phyloP scores from a whole-genome alignment of 1,140 invertebrate species.

The Hesperophylax magnus region DNA sequence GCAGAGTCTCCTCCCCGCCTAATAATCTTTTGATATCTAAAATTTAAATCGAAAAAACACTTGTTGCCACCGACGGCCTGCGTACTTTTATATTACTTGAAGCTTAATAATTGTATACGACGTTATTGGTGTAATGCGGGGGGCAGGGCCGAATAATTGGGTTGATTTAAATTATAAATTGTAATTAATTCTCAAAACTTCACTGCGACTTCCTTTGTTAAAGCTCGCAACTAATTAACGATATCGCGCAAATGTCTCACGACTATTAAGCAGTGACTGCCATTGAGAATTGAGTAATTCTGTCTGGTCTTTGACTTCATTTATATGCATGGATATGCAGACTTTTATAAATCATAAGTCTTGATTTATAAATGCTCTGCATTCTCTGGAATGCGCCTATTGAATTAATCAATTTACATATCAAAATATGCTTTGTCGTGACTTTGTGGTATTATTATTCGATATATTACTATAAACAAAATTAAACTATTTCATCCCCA shows the following conservation, averaged over 20 bases:
- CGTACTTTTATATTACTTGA: conserved; percentile 16
- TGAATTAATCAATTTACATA: no score
- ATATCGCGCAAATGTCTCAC: neutral
- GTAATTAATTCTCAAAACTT: conserved; percentile 47
- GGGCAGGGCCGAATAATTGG: conserved; percentile 44
- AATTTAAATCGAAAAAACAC: conserved; percentile 52
- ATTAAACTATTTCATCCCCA: no score
- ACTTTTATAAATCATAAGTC: no score
- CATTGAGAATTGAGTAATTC: no score
- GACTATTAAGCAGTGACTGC: no score
- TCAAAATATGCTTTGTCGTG: no score
- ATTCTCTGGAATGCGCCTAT: no score
- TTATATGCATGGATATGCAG: no score
- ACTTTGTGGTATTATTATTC: no score
- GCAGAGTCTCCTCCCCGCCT: conserved; percentile 39
- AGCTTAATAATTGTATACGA: conserved; percentile 48
- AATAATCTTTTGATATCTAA: conserved; percentile 55
- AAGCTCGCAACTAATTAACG: conserved; percentile 1
- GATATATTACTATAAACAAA: no score
- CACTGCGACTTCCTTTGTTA: conserved; percentile 24
- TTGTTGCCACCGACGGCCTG: conserved; percentile 22
- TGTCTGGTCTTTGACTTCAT: no score
- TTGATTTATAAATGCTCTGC: no score
- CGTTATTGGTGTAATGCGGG: conserved; percentile 48
- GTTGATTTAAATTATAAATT: conserved; percentile 54